Base-by-base conservation (phyloP, 2,888 invertebrate species). In the Dynastes hyllus region DNA sequence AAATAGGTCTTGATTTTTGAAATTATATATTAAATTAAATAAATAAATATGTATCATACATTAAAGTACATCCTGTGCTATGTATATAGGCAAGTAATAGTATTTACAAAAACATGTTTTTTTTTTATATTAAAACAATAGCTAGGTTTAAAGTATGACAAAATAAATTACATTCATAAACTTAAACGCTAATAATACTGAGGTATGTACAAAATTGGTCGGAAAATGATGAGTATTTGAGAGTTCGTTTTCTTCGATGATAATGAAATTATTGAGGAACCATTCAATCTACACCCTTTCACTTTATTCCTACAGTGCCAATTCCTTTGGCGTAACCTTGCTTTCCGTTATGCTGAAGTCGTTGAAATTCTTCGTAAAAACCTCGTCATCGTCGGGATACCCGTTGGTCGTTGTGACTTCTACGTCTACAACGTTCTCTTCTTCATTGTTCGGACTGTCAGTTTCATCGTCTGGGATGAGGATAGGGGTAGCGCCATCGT, bases 401-500 rank as follows among this genome's bases (percentile, higher is more conserved):
- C 79, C 77, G 8, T 80, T 78, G 4, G 76, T 69, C 11, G 27
- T 8, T 16, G 61, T 9, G 8, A 16, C 40, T 37, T 73, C 58
- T 11, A 66, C 63, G n/a, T 69, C 66, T 32, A 70, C 61, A 66
- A 37, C 77, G 6, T 79, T 65, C 51, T 78, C 81, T 32, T 81
- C 70, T 63, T 80, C 83, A 40, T 81, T 83, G 8, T 61, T 75
- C 2, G 82, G 81, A 61, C 80, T 81, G 45, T 82, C 83, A n/a
- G 78, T 82, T 76, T 84, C 84, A 61, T 84, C 84, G 45, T 91
- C 91, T 2, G 91, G 90, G 53, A 91, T 90, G 82, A 91, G 89
- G 79, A 91, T 91, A 1, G 91, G 91, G 1, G 91, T 91, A 1
- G 91, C 91, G 0, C 91, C 91, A 83, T 91, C 91, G 85, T 89